Conservation (phyloP, 2,113 vertebrate species). For the Calonectris borealis region DNA sequence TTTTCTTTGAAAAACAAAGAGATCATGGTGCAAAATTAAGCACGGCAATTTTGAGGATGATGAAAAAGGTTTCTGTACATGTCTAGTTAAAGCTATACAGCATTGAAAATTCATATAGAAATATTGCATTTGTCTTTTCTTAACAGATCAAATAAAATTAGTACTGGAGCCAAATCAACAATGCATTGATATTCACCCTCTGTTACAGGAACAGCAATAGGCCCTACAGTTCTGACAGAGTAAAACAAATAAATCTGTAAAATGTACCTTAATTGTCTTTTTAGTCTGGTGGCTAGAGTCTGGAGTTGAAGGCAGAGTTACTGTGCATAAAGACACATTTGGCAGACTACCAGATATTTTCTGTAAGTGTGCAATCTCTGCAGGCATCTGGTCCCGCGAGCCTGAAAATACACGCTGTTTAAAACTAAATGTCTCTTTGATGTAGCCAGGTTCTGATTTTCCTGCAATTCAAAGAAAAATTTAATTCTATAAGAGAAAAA, state of each 20-base stretch:
- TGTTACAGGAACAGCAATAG: neutral
- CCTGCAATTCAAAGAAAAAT: conserved; percentile 65
- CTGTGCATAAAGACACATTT: conserved; percentile 33
- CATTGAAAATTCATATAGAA: neutral
- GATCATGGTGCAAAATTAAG: neutral
- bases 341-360: neutral
- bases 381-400: conserved; percentile 16
- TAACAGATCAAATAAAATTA: neutral
- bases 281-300: neutral
- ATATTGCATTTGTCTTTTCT: neutral
- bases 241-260: neutral
- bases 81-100: neutral
- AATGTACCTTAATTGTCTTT: conserved; percentile 22
- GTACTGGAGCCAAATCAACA: neutral
- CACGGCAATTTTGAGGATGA: neutral
- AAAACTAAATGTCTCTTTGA: conserved; percentile 68
- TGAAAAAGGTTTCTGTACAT: neutral
- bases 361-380: neutral
- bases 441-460: conserved; percentile 27
- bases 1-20: conserved; percentile 62
- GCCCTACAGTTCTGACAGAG: neutral
- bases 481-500: neutral
- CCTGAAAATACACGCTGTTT: conserved; percentile 40
- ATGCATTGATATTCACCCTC: neutral
- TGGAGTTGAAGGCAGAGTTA: conserved; percentile 8